These are phyloP conservation scores for Hypercompe scribonia DNA, from an alignment of 2,888 invertebrate genomes.

Conservation along the genomic window DNA sequence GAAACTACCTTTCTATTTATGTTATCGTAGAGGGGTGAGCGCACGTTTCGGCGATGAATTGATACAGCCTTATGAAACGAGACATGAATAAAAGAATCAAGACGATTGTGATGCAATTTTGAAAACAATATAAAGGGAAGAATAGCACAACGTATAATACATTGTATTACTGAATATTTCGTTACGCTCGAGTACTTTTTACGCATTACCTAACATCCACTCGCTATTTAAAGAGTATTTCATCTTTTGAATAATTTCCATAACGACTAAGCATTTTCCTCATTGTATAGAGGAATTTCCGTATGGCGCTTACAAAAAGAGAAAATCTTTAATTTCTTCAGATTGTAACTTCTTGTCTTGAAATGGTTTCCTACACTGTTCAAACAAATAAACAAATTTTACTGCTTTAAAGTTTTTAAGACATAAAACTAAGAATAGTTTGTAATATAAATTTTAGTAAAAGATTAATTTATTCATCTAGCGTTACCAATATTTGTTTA, in stretches of 20 bases:
- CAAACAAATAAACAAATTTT: not conserved
- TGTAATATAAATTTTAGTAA: too few species aligned
- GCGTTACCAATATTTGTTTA: too few species aligned
- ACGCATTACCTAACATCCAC: not conserved
- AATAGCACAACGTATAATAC: constrained; percentile 24
- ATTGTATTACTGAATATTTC: constrained; percentile 6
- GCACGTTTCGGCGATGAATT: constrained; percentile 38
- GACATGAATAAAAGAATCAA: constrained; percentile 46
- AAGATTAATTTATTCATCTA: too few species aligned
- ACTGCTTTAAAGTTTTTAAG: too few species aligned
- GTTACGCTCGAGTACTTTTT: not conserved
- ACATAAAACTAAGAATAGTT: too few species aligned
- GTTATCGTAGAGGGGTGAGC: constrained; percentile 13
- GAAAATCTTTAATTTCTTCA: not conserved
- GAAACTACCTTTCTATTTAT: constrained; percentile 30
- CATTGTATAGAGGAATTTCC: not conserved
- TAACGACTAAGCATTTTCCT: not conserved
- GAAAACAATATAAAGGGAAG: not conserved
- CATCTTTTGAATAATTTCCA: not conserved
- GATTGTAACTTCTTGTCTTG: not conserved
- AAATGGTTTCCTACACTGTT: not conserved
- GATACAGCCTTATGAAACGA: constrained; percentile 49
- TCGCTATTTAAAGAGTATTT: not conserved
- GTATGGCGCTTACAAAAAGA: not conserved
- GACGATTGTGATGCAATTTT: constrained; percentile 6